Conservation (phyloP, 2,113 vertebrate species). For the Macaca mulatta region DNA sequence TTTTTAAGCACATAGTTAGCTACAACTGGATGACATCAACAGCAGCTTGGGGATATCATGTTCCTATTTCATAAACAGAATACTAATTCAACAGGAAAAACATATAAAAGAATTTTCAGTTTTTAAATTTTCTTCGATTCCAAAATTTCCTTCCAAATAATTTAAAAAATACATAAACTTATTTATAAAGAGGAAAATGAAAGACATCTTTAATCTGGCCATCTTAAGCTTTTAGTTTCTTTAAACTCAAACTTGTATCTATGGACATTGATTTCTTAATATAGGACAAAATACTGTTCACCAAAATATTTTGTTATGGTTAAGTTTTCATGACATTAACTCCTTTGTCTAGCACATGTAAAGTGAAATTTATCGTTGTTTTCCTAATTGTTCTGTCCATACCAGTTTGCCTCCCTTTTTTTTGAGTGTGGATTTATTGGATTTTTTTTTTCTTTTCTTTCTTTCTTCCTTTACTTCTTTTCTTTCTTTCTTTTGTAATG, state of each 20-base stretch:
- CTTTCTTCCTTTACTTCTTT: background rate
- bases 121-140: constrained; percentile 1
- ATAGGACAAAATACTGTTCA: background rate
- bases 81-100: background rate
- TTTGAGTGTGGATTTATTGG: background rate
- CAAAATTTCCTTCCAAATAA: constrained; percentile 7
- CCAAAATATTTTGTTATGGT: background rate
- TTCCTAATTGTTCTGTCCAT: background rate
- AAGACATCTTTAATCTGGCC: background rate
- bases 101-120: background rate
- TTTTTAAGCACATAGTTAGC: background rate
- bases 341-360: background rate
- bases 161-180: background rate
- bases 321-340: constrained; percentile 11
- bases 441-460: background rate
- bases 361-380: background rate
- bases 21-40: background rate
- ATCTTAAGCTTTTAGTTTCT: constrained; percentile 18
- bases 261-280: background rate
- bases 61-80: background rate
- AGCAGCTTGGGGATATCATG: background rate
- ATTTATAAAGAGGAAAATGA: background rate
- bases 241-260: background rate
- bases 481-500: background rate
- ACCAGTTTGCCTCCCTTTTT: background rate